Base-by-base conservation (phyloP, 1,140 invertebrate genomes). In the Drosophila nigromelanica region DNA sequence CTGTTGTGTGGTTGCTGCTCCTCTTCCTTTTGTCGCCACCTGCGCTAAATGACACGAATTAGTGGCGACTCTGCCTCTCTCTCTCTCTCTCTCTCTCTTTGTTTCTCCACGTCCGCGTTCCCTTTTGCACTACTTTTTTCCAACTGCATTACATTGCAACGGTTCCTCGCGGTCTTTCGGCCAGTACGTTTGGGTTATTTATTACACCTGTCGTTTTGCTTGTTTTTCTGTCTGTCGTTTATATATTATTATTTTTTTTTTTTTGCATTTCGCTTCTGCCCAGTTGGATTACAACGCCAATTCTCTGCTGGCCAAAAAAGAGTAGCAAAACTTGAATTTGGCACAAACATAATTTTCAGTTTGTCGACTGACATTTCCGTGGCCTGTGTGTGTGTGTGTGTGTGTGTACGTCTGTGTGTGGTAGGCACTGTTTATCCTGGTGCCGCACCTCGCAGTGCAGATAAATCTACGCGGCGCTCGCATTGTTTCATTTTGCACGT, bases 281-380 rank as follows among this genome's bases (percentile, higher is more conserved):
- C 72, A 51, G 59, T 72, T 62, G 76, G 67, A 79, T 62, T 79
- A 76, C 67, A 54, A 55, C 42, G 54, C 50, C 76, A 61, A 73
- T 68, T 45, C 68, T 47, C 64, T 39, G 42, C 54, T 71, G 75
- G 62, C 75, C 75, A 78, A 61, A 71, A 60, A 52, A 40, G 58
- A 66, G 43, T 24, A 74, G 27, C 66, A 40, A 48, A 76, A 73
- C 82, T 89, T 68, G 82, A 89, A 87, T 89, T 89, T 78, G 83
- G 79, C 76, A 87, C 82, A 87, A 89, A 89, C 83, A 87, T 86
- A 89, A 86, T 86, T 86, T 89, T 76, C 79, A 87, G 83, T 87
- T 89, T 79, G 68, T 78, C 82, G 82, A 86, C 82, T 87, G 82
- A 86, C 82, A 82, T 82, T 82, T 86, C 71, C 82, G 78, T 48